Conservation (phyloP, 2,797 vertebrate species). For the Microchirus variegatus region DNA sequence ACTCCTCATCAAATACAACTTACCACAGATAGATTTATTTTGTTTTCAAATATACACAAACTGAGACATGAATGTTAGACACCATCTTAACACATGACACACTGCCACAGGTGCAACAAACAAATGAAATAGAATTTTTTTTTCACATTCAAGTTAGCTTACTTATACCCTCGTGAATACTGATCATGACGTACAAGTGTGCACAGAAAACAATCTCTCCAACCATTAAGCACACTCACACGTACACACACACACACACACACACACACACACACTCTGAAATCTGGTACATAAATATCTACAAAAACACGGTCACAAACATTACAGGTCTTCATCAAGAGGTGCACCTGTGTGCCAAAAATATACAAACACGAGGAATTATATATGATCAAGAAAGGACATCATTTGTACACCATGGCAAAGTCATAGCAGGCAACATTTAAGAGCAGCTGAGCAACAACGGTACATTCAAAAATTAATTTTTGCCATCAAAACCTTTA, state of each 20-base stretch:
- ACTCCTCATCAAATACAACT: slow-evolving; percentile 29
- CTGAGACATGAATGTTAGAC: slow-evolving; percentile 66
- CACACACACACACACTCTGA: slow-evolving; percentile 44
- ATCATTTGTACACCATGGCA: slow-evolving; percentile 80
- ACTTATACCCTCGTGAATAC: slow-evolving; percentile 49
- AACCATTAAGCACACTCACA: slow-evolving; percentile 27
- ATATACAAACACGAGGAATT: slow-evolving; percentile 42
- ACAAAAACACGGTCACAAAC: slow-evolving; percentile 75
- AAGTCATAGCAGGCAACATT: slow-evolving; percentile 75
- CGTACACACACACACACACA: slow-evolving; percentile 19
- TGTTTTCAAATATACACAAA: slow-evolving; percentile 73
- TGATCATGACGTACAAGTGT: slow-evolving; percentile 55
- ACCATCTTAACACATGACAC: slow-evolving; percentile 58
- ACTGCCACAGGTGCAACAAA: slow-evolving; percentile 58
- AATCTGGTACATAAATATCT: slow-evolving; percentile 60
- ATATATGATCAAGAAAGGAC: slow-evolving; percentile 70
- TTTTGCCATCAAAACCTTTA: slow-evolving; percentile 56
- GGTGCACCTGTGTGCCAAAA: slow-evolving; percentile 74
- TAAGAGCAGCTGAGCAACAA: slow-evolving; percentile 77
- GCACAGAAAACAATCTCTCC: slow-evolving; percentile 45
- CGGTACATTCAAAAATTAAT: slow-evolving; percentile 79
- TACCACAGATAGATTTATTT: slow-evolving; percentile 76
- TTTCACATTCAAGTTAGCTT: slow-evolving; percentile 56
- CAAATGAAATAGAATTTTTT: slow-evolving; percentile 49
- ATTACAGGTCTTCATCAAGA: slow-evolving; percentile 67